Base-by-base conservation (phyloP, 2,113 vertebrate genomes). In the Pterocles gutturalis region DNA sequence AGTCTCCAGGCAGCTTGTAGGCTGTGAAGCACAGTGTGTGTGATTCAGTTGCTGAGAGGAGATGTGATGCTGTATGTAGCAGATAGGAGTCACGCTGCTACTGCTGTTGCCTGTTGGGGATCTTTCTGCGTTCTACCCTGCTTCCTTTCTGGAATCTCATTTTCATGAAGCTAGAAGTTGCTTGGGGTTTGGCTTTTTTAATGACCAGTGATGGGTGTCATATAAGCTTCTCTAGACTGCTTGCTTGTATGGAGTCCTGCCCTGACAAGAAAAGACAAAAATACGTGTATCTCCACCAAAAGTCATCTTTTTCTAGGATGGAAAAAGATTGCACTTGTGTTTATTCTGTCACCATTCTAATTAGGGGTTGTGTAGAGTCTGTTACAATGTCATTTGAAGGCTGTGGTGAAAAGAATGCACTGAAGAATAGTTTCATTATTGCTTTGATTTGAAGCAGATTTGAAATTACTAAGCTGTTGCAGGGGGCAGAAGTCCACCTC, bases 221-320 rank as follows among this genome's bases (percentile, higher is more conserved):
- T 29, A 29, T 10, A 36, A 69, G 51, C 4, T 15, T 36, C 8
- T 48, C 4, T 5, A 48, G 17, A 43, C 16, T 22, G 19, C 14
- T 53, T 83, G 46, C 15, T 71, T 75, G 33, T 6, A 2, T 36
- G 22, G 33, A 22, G 69, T 67, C 5, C 17, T 80, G 15, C 5
- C 29, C 11, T 13, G 6, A 29, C 10, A 16, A 62, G 33, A 67
- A 54, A 80, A 43, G 4, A 16, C 4, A 12, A 45, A 61, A 26
- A n/a, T 33, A 48, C 0, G 1, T 17, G 0, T 2, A 12, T 28
- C 5, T 11, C 14, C 13, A 76, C 31, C 11, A 58, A 45, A 89
- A n/a, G 7, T 5, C 0, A 0, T 51, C 1, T 24, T 71, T 64
- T 51, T 19, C 8, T 85, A 17, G 11, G 4, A 20, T 41, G 25